Percentiles rank a stretch among this genome's conserved stretches.
These are phyloP conservation scores for Odontocerum albicorne DNA, from an alignment of 2,888 invertebrate species.

Conservation along the genomic window DNA sequence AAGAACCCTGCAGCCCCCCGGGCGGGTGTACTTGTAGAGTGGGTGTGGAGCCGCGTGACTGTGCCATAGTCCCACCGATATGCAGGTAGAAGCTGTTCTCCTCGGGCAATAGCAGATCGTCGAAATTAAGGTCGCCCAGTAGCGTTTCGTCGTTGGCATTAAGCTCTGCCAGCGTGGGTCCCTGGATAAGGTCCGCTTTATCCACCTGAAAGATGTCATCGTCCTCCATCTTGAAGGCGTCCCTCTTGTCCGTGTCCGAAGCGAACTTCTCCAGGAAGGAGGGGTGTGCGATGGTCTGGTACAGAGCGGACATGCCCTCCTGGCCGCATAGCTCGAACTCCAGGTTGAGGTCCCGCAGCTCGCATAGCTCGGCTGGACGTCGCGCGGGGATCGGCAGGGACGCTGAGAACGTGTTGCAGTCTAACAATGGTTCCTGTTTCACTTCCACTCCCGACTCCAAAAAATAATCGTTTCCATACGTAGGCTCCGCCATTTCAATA, in stretches of 20 bases:
- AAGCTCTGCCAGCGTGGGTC: slow-evolving; percentile 81
- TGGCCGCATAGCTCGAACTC: slow-evolving; percentile 61
- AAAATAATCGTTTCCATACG: slow-evolving; percentile 65
- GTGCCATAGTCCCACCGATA: slow-evolving; percentile 55
- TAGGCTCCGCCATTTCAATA: slow-evolving; percentile 60
- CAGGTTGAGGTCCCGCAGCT: slow-evolving; percentile 53
- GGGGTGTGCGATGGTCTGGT: slow-evolving; percentile 45
- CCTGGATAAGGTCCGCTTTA: slow-evolving; percentile 81
- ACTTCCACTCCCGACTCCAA: slow-evolving; percentile 63
- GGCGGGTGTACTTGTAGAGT: slow-evolving; percentile 43
- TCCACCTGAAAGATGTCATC: slow-evolving; percentile 90
- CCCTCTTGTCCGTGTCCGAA: slow-evolving; percentile 56
- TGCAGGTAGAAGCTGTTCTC: slow-evolving; percentile 63
- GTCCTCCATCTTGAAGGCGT: slow-evolving; percentile 79
- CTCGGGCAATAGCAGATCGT: slow-evolving; percentile 76
- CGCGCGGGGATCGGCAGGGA: slow-evolving; percentile 67
- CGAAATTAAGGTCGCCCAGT: slow-evolving; percentile 82
- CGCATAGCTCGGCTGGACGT: slow-evolving; percentile 44
- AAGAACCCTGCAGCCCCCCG: slow-evolving; percentile 44
- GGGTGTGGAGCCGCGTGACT: slow-evolving; percentile 40
- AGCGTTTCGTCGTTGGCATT: slow-evolving; percentile 84
- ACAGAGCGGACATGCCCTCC: slow-evolving; percentile 46
- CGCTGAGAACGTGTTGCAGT: slow-evolving; percentile 51
- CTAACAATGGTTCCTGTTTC: slow-evolving; percentile 58
- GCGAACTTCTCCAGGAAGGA: slow-evolving; percentile 46